Percentiles rank a stretch among this genome's conserved stretches.
Evolutionary conservation across 2,888 invertebrate genomes (phyloP).

Genomic region (Elegia similella): DNA sequence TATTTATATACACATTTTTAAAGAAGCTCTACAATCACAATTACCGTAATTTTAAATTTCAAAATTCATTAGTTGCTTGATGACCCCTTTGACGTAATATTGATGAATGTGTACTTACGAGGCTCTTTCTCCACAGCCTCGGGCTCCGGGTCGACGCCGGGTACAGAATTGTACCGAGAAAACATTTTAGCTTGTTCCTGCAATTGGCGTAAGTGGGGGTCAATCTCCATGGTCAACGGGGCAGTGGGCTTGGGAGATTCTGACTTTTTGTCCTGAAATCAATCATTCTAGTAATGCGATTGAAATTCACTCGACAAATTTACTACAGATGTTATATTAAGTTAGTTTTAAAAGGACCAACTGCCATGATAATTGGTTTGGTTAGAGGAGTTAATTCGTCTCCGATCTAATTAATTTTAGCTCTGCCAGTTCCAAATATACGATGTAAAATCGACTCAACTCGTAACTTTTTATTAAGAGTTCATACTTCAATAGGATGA

Average conservation of each 20-base stretch:
- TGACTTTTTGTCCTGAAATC: conserved; percentile 56
- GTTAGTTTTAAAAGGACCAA: not conserved
- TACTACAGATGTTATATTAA: not conserved
- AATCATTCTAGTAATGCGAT: conserved; percentile 6
- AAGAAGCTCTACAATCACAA: too few species aligned
- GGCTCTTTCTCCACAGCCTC: conserved; percentile 62
- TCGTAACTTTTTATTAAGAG: too few species aligned
- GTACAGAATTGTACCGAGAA: conserved; percentile 65
- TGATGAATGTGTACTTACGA: conserved; percentile 50
- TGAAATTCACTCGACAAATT: conserved; percentile 19
- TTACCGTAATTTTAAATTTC: too few species aligned
- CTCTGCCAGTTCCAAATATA: not conserved
- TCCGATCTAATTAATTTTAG: not conserved
- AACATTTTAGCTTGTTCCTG: conserved; percentile 81
- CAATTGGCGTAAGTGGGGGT: conserved; percentile 72
- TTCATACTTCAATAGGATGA: too few species aligned
- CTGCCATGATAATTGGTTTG: not conserved
- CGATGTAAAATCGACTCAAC: not conserved
- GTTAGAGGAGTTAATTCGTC: not conserved
- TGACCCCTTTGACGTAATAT: not conserved
- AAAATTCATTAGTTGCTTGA: too few species aligned
- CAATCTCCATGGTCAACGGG: conserved; percentile 76
- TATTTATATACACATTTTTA: too few species aligned
- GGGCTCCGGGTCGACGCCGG: conserved; percentile 54
- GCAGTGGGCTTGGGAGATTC: conserved; percentile 64